A percentile compares a stretch with the other conserved stretches of the same genome.
Evolutionary conservation across 2,888 invertebrate genomes (phyloP).

Genomic region (Drosophila tripunctata): DNA sequence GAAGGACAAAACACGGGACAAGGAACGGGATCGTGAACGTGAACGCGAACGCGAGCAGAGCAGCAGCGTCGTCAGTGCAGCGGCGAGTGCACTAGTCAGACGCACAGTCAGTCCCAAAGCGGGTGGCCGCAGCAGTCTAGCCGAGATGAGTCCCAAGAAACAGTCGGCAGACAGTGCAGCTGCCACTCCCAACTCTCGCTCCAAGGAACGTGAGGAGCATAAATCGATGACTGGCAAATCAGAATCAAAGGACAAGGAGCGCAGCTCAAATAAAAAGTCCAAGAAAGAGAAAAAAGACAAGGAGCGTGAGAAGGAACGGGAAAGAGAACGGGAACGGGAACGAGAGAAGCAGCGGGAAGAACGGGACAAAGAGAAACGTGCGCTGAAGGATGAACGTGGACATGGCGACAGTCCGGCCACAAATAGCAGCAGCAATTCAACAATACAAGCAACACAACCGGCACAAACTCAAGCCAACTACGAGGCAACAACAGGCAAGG

Average conservation of each 20-base stretch:
- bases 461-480: slow-evolving; percentile 36
- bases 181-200: slow-evolving; percentile 55
- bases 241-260: slow-evolving; percentile 71
- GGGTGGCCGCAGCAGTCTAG: slow-evolving; percentile 32
- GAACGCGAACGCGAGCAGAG: slow-evolving; percentile 82
- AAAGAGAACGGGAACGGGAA: slow-evolving; percentile 85
- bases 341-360: slow-evolving; percentile 84
- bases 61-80: slow-evolving; percentile 19
- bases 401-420: slow-evolving; percentile 49
- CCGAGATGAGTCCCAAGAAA: slow-evolving; percentile 69
- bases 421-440: slow-evolving; percentile 19
- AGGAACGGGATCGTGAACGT: slow-evolving; percentile 85
- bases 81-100: slow-evolving; percentile 41
- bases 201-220: slow-evolving; percentile 73
- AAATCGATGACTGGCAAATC: slow-evolving; percentile 53
- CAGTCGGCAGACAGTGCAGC: slow-evolving; percentile 17
- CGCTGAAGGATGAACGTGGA: slow-evolving; percentile 58
- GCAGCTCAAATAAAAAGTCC: slow-evolving; percentile 84
- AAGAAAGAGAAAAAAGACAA: slow-evolving; percentile 87
- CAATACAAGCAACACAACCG: slow-evolving; percentile 5
- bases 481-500: slow-evolving; percentile 38
- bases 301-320: slow-evolving; percentile 87
- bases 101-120: slow-evolving; percentile 70
- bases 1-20: slow-evolving; percentile 86
- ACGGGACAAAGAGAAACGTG: slow-evolving; percentile 79